Evolutionary conservation across 2,797 vertebrate genomes (phyloP), one percentile per base, ranked within the genome.

Genomic region (Merluccius polli): DNA sequence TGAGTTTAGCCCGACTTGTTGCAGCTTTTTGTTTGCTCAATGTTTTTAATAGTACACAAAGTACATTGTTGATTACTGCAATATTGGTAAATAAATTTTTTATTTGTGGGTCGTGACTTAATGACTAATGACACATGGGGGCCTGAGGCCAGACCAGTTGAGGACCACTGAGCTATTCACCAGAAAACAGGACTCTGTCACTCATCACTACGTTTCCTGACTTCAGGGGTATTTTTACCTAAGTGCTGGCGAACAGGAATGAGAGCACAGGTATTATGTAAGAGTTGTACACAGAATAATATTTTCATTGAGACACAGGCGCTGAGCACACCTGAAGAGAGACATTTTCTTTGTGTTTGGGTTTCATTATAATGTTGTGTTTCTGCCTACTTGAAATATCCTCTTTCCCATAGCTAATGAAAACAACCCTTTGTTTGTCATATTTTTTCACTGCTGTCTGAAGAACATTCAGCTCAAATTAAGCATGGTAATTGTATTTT

Each of bases 181-280:
- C 52, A 87, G 80, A 80, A 90, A 78, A 77, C 24, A 63, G 59
- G 59, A 27, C n/a, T 12, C 59, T 27, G 59, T 24, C 59, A 27
- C 59, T 63, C 59, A 11, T 4, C 8, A 11, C 24, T 27, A 27
- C 4, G 10, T 63, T 2, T 8, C 59, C n/a, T 27, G 9, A 27
- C 59, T 63, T 11, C 59, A 12, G 59, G 59, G 59, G n/a, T 12
- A 12, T 2, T n/a, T 24, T 9, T n/a, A 18, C 18, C 48, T 21
- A n/a, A 59, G 21, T 59, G 21, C 18, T 8, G 48, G 21, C 4
- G 21, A 59, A 59, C 48, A n/a, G 48, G 48, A n/a, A 59, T 9
- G 21, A n/a, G 9, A 27, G 59, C 10, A 11, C n/a, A 2, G 59
- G 24, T 27, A 11, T 63, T 38, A 38, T 9, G 36, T 38, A 38